Evolutionary conservation across 2,888 invertebrate species (phyloP).

Genomic region (Acronicta aceris): DNA sequence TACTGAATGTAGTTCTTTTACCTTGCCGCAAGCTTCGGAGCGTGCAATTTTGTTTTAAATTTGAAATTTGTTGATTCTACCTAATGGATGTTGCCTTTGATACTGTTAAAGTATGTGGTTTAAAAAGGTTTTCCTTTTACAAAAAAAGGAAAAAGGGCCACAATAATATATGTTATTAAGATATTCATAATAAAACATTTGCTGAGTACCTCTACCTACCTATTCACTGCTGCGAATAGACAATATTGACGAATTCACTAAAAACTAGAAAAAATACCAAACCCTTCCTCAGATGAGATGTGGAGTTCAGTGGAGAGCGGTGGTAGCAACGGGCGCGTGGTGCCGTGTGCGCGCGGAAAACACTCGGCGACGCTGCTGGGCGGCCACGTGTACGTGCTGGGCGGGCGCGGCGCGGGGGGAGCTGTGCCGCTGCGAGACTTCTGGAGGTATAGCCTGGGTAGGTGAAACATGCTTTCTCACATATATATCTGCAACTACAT

Average conservation of each 20-base stretch:
- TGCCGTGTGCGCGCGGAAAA: constrained; percentile 91
- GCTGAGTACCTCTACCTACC: no score
- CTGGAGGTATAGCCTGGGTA: constrained; percentile 94
- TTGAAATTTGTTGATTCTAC: constrained; percentile 20
- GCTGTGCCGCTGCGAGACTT: constrained; percentile 95
- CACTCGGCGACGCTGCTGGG: constrained; percentile 94
- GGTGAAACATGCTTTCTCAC: constrained; percentile 50
- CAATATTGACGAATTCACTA: neutral
- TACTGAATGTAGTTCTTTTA: constrained; percentile 53
- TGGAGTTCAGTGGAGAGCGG: constrained; percentile 79
- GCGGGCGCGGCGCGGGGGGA: constrained; percentile 95
- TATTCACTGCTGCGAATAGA: no score
- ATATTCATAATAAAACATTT: no score
- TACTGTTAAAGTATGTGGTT: neutral
- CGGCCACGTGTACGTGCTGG: constrained; percentile 94
- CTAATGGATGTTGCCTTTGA: constrained; percentile 15
- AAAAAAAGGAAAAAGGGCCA: no score
- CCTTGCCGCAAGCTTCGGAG: constrained; percentile 44
- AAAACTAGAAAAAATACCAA: neutral
- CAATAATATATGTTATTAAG: no score
- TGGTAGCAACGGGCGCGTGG: constrained; percentile 72
- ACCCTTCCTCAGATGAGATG: constrained; percentile 74
- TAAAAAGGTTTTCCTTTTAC: neutral
- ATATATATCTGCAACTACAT: no score
- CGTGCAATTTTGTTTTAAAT: constrained; percentile 44